A percentile compares a stretch with the other conserved stretches of the same genome.
Conservation (phyloP, 2,797 vertebrate genomes). For the Hephaestus fuliginosus region DNA sequence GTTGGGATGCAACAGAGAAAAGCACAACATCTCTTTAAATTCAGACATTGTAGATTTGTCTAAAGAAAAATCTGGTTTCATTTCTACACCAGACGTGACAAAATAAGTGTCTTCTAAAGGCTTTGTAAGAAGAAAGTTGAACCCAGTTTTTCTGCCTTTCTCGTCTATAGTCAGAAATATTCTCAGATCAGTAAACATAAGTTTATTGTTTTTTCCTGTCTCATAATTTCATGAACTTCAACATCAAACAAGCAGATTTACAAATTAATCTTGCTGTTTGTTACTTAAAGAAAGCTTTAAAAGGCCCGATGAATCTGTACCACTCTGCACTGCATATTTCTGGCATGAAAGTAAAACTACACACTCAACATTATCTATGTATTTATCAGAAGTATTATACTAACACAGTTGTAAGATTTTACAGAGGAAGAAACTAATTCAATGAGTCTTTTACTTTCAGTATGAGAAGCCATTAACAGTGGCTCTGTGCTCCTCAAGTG, state of each 20-base stretch:
- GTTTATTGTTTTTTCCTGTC: neutral
- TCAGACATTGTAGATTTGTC: slow-evolving; percentile 28
- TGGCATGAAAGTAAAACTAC: slow-evolving; percentile 21
- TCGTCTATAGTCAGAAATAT: neutral
- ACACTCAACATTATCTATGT: slow-evolving; percentile 10
- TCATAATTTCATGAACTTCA: neutral
- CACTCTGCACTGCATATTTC: slow-evolving; percentile 10
- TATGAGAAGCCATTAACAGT: neutral
- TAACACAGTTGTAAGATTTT: slow-evolving; percentile 11
- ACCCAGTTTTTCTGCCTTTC: neutral
- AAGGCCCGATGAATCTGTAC: neutral
- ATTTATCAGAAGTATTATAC: slow-evolving; percentile 6
- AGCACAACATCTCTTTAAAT: slow-evolving; percentile 36
- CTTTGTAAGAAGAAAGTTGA: neutral
- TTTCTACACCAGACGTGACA: slow-evolving; percentile 4
- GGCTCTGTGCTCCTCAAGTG: neutral
- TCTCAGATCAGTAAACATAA: slow-evolving; percentile 1
- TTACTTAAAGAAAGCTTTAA: slow-evolving; percentile 3
- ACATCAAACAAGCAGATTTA: neutral
- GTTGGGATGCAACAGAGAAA: slow-evolving; percentile 38
- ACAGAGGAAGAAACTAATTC: neutral
- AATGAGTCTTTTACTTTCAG: neutral
- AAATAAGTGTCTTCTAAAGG: neutral
- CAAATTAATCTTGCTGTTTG: neutral
- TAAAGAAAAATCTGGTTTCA: neutral